Base-by-base conservation (phyloP, 2,797 vertebrate genomes). In the Eidolon dupreanum region DNA sequence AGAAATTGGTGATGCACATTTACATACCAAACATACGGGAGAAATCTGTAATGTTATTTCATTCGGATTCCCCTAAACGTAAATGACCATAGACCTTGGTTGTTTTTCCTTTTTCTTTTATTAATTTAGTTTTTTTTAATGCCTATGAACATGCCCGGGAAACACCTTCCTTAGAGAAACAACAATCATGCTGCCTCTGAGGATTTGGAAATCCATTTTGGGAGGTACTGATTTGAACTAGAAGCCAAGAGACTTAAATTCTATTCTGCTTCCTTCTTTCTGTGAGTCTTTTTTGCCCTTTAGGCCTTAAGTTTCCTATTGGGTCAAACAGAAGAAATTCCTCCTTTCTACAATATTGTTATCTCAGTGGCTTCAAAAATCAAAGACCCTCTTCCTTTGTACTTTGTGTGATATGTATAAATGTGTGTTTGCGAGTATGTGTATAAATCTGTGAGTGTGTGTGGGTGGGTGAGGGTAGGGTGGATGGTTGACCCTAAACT, bases 61-160 rank as follows among this genome's bases (percentile, higher is more conserved):
- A 31, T 41, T 17, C 22, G 41, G 74, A 65, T 90, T 68, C 46
- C 63, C 41, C 22, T 49, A 43, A 96, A 31, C 20, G 66, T 81
- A 89, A 70, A 31, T 73, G 19, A 41, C 17, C 46, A 8, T 9
- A 53, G 41, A 89, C 26, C 24, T 17, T 26, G 8, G 4, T 81
- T 66, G 22, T 16, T 38, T 74, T 53, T 59, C 17, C 36, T 74
- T 94, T 70, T 73, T 26, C 11, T 36, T 46, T 49, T 24, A 43
- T 51, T 78, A 65, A 85, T 77, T 65, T 68, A 74, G 71, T 94
- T 92, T 91, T 71, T 77, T 38, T 20, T 49, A 8, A 41, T 5
- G 55, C 15, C 20, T 73, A 17, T 41, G 71, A 75, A 66, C 8
- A 9, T 94, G 41, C n/a, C 22, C n/a, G 31, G 36, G 5, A 12